Base-by-base conservation (phyloP, 1,140 invertebrate species). In the Trachymyrmex septentrionalis region DNA sequence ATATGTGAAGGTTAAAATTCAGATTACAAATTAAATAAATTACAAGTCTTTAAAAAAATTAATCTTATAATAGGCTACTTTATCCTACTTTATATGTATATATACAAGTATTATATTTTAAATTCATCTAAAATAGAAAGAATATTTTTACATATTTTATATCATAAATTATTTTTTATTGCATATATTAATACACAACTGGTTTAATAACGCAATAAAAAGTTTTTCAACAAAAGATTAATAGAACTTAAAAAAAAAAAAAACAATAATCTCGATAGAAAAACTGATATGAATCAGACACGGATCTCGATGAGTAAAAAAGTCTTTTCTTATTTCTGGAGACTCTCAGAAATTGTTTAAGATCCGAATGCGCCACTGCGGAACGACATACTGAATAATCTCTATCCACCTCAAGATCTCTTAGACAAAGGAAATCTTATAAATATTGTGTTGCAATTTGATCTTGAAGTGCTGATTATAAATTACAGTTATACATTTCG, bases 401-500 rank as follows among this genome's bases (percentile, higher is more conserved):
- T 69, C n/a, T 69, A 34, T 50, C 48, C 9, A 19, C 55, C 30
- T 53, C 27, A 55, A 6, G 10, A 34, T n/a, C 30, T 50, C 16
- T 14, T 16, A 50, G 14, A 50, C 21, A 38, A 30, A 27, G 16
- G 16, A 14, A 12, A 48, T 30, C 53, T 44, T 38, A 59, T 27
- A 59, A 73, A 4, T 50, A 55, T 69, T 30, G 16, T 19, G 3
- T 48, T 53, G 19, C 38, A 14, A 34, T 6, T n/a, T 27, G 64
- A 21, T n/a, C 7, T 82, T 2, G 69, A 73, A 73, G n/a, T 24
- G 24, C 19, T 12, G 19, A 21, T 84, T 38, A 61, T 61, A 61
- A 84, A 61, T 84, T 30, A 48, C 24, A 61, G 38, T 82, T 12
- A 6, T 24, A 59, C 53, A 24, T 72, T 59, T 73, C 38, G 19